Percentiles rank a stretch among this genome's conserved stretches.
phyloP scores from a whole-genome alignment of 2,113 vertebrate genomes.

The Poecilia latipinna region DNA sequence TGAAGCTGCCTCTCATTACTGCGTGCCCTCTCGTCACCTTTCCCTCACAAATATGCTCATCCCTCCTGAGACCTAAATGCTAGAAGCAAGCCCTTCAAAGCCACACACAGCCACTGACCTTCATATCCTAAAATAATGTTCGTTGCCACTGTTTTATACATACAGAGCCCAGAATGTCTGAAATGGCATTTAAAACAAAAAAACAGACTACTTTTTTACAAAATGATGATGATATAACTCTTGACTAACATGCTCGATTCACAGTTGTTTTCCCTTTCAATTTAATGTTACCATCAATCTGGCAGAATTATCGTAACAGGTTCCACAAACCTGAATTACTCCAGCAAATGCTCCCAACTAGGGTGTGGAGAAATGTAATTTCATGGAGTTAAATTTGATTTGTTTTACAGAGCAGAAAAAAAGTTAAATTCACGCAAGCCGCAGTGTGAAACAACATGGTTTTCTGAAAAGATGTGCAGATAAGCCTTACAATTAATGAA shows the following conservation, averaged over 20 bases:
- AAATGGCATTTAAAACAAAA: constrained; percentile 36
- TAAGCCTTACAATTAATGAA: background rate
- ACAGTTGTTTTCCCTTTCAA: background rate
- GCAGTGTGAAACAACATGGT: background rate
- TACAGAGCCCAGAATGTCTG: background rate
- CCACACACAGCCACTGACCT: constrained; percentile 29
- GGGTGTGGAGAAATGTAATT: constrained; percentile 9
- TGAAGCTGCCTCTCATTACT: constrained; percentile 43
- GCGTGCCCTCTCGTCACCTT: constrained; percentile 13
- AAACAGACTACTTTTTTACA: background rate
- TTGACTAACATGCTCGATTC: background rate
- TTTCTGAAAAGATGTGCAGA: background rate
- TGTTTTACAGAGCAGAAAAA: background rate
- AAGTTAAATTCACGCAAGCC: background rate
- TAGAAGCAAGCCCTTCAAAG: constrained; percentile 43
- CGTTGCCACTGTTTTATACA: constrained; percentile 5
- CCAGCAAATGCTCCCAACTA: constrained; percentile 42
- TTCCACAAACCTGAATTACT: background rate
- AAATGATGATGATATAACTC: background rate
- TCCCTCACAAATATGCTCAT: constrained; percentile 23
- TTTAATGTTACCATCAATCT: background rate
- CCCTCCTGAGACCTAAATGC: constrained; percentile 41
- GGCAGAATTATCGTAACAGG: background rate
- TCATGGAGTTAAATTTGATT: background rate
- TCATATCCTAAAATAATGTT: constrained; percentile 31